These are phyloP conservation scores for Aleiodes leptofemur DNA, from an alignment of 2,888 invertebrate genomes.

Conservation along the genomic window DNA sequence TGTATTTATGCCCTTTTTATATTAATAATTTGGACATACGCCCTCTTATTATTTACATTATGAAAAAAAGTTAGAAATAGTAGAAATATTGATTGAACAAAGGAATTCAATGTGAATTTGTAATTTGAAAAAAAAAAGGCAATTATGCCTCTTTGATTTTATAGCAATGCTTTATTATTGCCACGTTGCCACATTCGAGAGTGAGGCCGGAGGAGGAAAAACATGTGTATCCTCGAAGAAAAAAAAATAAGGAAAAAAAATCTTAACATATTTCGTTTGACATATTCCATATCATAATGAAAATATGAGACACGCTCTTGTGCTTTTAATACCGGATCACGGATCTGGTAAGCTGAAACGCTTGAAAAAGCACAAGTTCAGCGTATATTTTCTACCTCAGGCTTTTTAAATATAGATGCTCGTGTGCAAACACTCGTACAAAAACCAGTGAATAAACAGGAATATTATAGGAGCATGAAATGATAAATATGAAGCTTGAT, in stretches of 20 bases:
- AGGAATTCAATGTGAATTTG: too few species aligned
- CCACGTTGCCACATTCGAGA: too few species aligned
- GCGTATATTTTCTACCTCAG: constrained; percentile 1
- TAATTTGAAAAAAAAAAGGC: too few species aligned
- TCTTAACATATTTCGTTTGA: background rate
- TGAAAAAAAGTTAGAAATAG: too few species aligned
- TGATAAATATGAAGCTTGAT: background rate
- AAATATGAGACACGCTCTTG: background rate
- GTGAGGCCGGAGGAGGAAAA: too few species aligned
- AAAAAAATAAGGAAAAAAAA: background rate
- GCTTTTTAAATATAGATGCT: constrained; percentile 14
- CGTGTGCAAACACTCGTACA: constrained; percentile 11
- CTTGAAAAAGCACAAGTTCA: constrained; percentile 17
- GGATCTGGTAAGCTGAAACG: constrained; percentile 26
- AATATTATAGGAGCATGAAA: constrained; percentile 8
- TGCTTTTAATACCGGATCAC: constrained; percentile 29
- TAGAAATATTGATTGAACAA: too few species aligned
- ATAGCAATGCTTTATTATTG: too few species aligned
- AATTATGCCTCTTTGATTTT: too few species aligned
- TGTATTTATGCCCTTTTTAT: too few species aligned
- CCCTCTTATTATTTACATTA: too few species aligned
- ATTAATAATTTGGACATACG: too few species aligned
- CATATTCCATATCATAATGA: background rate
- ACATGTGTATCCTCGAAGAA: background rate
- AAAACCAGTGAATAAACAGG: background rate